Evolutionary conservation across 2,113 vertebrate species (phyloP).

Genomic region (Alligator sinensis): DNA sequence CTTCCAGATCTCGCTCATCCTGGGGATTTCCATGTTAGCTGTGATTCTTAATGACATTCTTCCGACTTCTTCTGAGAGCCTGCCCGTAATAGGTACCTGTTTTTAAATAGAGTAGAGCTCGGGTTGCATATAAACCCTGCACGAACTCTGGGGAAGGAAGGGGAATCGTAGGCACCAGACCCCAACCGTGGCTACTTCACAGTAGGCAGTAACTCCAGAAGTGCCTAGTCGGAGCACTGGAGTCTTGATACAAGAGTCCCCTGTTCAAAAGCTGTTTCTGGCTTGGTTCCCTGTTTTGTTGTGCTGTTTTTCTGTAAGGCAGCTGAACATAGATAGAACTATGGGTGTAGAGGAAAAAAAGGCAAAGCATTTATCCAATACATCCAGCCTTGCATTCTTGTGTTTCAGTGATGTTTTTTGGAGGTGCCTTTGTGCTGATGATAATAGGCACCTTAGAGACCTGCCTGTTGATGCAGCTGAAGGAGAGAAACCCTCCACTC

Average conservation of each 20-base stretch:
- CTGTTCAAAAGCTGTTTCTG: background rate
- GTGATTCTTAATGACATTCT: constrained; percentile 85
- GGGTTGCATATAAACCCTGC: background rate
- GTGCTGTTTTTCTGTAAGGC: background rate
- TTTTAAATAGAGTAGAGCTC: background rate
- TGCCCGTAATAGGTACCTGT: constrained; percentile 80
- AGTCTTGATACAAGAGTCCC: too few species aligned
- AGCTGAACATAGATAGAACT: background rate
- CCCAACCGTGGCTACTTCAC: rapidly evolving
- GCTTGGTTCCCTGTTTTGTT: background rate
- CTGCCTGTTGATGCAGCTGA: constrained; percentile 74
- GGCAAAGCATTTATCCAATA: background rate
- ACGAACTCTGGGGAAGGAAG: background rate
- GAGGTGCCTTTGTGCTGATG: constrained; percentile 77
- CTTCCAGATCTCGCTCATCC: constrained; percentile 84
- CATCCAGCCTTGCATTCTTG: background rate
- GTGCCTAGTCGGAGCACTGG: background rate
- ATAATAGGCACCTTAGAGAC: constrained; percentile 79
- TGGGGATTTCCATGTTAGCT: constrained; percentile 84
- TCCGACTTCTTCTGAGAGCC: constrained; percentile 78
- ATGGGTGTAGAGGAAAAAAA: rapidly evolving
- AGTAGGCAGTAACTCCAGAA: background rate
- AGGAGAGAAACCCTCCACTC: background rate
- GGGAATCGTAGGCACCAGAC: too few species aligned
- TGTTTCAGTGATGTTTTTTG: constrained; percentile 75